Conservation (phyloP, 2,888 invertebrate species). For the Anoncus sp. region DNA sequence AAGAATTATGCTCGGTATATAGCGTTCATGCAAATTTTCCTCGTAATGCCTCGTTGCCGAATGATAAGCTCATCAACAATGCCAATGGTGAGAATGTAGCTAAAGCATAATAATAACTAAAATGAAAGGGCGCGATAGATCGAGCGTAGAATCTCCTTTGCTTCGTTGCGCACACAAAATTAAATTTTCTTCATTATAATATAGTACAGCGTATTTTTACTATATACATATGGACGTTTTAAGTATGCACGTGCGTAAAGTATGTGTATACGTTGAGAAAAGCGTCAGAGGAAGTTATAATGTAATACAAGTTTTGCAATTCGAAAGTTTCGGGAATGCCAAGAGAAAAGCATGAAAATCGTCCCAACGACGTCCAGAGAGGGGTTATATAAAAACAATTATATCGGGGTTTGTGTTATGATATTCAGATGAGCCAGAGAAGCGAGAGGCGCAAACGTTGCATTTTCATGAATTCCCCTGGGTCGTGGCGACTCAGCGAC, state of each 20-base stretch:
- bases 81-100: constrained; percentile 42
- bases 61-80: constrained; percentile 51
- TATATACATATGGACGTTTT: constrained; percentile 2
- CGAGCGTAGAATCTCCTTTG: constrained; percentile 18
- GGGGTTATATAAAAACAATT: constrained; percentile 69
- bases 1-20: constrained; percentile 46
- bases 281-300: constrained; percentile 1
- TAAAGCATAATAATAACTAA: constrained; percentile 24
- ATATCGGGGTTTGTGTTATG: constrained; percentile 66
- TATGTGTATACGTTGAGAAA: constrained; percentile 1
- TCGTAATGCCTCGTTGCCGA: constrained; percentile 24
- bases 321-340: constrained; percentile 19
- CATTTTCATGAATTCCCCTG: constrained; percentile 70
- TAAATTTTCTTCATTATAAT: constrained; percentile 25
- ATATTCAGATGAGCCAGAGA: constrained; percentile 67
- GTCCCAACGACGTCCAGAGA: constrained; percentile 32
- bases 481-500: constrained; percentile 40
- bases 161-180: constrained; percentile 4
- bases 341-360: constrained; percentile 35
- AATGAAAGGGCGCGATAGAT: constrained; percentile 4
- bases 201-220: neutral
- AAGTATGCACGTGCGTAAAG: too few species aligned
- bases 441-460: constrained; percentile 56
- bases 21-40: constrained; percentile 48
- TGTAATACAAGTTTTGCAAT: constrained; percentile 14